Conservation (phyloP, 2,797 vertebrate species). For the Lophius americanus region DNA sequence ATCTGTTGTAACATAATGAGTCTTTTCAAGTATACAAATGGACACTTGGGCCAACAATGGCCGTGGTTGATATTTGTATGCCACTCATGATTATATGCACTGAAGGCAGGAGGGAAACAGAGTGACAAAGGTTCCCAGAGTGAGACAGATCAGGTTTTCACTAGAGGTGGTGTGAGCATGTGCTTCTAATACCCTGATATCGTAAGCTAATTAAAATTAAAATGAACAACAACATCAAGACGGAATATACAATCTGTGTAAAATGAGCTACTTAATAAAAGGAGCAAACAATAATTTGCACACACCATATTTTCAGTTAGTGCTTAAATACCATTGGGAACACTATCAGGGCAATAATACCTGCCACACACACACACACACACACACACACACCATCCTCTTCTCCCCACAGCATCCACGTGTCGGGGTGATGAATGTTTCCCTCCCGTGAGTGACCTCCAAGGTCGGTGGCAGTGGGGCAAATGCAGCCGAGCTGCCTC, state of each 20-base stretch:
- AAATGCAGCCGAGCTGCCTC: constrained; percentile 50
- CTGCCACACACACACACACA: constrained; percentile 34
- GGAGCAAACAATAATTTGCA: constrained; percentile 15
- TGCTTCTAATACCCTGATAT: constrained; percentile 11
- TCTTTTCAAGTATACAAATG: constrained; percentile 61
- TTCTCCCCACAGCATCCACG: constrained; percentile 59
- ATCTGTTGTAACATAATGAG: constrained; percentile 68
- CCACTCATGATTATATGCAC: constrained; percentile 50
- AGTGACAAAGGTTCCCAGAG: background rate
- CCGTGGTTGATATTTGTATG: constrained; percentile 50
- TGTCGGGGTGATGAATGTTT: constrained; percentile 81
- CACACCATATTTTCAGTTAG: constrained; percentile 16
- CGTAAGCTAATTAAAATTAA: constrained; percentile 10
- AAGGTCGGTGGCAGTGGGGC: constrained; percentile 70
- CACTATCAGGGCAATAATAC: constrained; percentile 45
- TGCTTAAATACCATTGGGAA: constrained; percentile 41
- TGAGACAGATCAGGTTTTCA: background rate
- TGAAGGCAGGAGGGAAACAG: constrained; percentile 14
- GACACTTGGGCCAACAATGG: constrained; percentile 62
- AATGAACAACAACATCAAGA: constrained; percentile 10
- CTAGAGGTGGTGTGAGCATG: background rate
- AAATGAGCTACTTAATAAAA: background rate
- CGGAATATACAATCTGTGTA: background rate
- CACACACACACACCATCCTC: constrained; percentile 26
- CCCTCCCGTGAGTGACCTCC: constrained; percentile 74